phyloP scores from a whole-genome alignment of 2,888 invertebrate genomes.

The Linyphia triangularis region DNA sequence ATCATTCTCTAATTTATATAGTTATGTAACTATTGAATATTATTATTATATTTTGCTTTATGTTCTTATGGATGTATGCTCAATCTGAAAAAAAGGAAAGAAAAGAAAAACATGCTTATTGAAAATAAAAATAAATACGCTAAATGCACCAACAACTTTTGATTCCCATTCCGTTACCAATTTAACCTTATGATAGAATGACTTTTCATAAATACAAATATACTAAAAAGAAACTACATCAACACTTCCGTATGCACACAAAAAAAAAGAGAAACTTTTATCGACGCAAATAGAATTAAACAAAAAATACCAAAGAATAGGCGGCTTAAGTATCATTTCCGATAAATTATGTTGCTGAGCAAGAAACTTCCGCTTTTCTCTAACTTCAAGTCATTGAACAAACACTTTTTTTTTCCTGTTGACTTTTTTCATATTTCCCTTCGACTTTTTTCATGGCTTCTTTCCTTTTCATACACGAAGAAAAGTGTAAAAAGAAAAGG shows the following conservation, averaged over 20 bases:
- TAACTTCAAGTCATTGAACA: slow-evolving; percentile 56
- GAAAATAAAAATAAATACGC: neutral
- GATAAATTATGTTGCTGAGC: slow-evolving; percentile 60
- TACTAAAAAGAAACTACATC: neutral
- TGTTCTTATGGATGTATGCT: too few species aligned
- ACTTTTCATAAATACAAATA: neutral
- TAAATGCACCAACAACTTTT: neutral
- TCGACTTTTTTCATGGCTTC: neutral
- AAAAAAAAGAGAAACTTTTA: neutral
- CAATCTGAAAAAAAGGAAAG: too few species aligned
- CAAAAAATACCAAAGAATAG: slow-evolving; percentile 44
- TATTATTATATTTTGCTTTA: too few species aligned
- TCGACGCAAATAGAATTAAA: neutral
- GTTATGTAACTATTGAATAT: too few species aligned
- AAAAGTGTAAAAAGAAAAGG: slow-evolving; percentile 44
- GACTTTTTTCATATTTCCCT: slow-evolving; percentile 22
- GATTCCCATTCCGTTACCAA: neutral
- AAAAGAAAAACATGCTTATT: neutral
- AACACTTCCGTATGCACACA: neutral
- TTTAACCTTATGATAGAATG: neutral
- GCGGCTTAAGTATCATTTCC: slow-evolving; percentile 56
- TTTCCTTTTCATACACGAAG: slow-evolving; percentile 32
- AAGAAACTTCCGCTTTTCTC: slow-evolving; percentile 48
- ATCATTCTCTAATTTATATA: too few species aligned
- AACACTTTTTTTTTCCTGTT: slow-evolving; percentile 40